Base-by-base conservation (phyloP, 2,113 vertebrate species). In the Elephas maximus region DNA sequence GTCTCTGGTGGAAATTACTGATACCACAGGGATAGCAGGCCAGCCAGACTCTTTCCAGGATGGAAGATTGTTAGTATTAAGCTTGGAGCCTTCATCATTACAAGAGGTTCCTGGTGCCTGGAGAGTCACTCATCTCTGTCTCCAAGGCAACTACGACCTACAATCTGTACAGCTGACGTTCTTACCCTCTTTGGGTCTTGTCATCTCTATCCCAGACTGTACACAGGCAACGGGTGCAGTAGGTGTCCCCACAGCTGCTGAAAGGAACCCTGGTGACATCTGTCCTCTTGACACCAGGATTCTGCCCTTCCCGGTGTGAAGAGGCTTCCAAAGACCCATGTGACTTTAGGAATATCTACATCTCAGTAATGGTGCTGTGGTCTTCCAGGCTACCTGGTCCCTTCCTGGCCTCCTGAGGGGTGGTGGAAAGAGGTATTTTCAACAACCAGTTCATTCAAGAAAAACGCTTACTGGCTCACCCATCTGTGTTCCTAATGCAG, bases 341-440 rank as follows among this genome's bases (percentile, higher is more conserved):
- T 57, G 57, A 85, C 96, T 95, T 95, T 95, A 93, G 81, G 89
- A 20, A 30, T 30, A 20, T 45, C 71, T 73, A 62, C 76, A 62
- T 45, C 77, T 77, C 93, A 48, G 67, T 94, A 89, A 83, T 17
- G 97, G 97, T 97, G 98, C 98, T 97, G 93, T 83, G 88, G 90
- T 88, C 91, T 88, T 81, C 83, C 44, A 45, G 84, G 94, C 88
- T 92, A 69, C 37, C 37, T 37, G 37, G 37, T 71, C 60, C 89
- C 69, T 89, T 8, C 41, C 10, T 0, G 0, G 83, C 63, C 63
- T 28, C 63, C 80, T 63, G 65, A 30, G 3, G 8, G 14, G 26
- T 41, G 71, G n/a, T 24, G 21, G 53, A 26, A 26, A 71, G 48
- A 67, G 57, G 76, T 88, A 76, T 88, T 80, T 90, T 89, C 95